Conservation (phyloP, 2,888 invertebrate genomes). For the Tetheella fluctuosa region DNA sequence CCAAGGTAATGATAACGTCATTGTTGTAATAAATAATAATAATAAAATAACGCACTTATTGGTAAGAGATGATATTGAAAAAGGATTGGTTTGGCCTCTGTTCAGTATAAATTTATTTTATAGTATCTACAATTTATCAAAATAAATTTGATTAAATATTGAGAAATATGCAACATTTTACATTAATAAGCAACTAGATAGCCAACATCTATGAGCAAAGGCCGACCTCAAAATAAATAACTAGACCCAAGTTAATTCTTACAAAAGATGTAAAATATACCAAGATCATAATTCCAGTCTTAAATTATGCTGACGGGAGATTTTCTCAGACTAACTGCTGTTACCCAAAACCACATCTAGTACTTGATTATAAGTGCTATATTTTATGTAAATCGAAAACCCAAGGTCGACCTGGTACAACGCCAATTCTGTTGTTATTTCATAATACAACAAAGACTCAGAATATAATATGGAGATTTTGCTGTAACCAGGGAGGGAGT, state of each 20-base stretch:
- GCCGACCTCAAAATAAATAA: neutral
- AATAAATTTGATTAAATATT: neutral
- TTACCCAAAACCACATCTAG: constrained; percentile 14
- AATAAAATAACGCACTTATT: too few relatives aligned
- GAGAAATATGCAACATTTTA: neutral
- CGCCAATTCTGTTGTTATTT: constrained; percentile 19
- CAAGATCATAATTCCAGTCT: neutral
- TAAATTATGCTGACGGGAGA: neutral
- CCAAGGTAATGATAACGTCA: constrained; percentile 58
- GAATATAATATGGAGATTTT: constrained; percentile 7
- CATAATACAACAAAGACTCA: constrained; percentile 9
- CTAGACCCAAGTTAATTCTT: neutral
- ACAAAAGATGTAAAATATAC: neutral
- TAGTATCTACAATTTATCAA: too few relatives aligned
- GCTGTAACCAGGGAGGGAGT: constrained; percentile 15
- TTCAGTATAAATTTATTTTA: too few relatives aligned
- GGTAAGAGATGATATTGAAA: too few relatives aligned
- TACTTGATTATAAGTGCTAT: constrained; percentile 23
- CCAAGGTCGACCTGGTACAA: constrained; percentile 20
- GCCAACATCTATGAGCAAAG: neutral
- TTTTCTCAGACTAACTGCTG: neutral
- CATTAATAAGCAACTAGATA: neutral
- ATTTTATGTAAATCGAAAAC: constrained; percentile 39
- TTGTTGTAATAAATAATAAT: too few relatives aligned
- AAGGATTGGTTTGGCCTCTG: too few relatives aligned